Conservation (phyloP, 2,113 vertebrate species). For the Mola mola region DNA sequence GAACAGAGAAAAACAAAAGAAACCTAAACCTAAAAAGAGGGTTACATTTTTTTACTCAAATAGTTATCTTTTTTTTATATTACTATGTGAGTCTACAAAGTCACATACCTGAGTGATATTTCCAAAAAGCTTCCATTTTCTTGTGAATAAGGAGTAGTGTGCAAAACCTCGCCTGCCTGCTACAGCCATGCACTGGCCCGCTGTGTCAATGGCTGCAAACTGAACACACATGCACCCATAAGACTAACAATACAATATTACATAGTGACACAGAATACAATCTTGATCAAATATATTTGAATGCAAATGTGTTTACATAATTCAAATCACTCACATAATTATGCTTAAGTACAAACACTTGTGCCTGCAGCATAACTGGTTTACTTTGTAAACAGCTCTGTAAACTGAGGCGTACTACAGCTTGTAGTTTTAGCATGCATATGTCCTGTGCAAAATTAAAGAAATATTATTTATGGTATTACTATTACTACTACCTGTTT, state of each 20-base stretch:
- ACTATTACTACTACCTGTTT: neutral
- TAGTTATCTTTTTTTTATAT: neutral
- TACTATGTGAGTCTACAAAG: neutral
- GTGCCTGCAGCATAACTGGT: neutral
- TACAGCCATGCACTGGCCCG: conserved; percentile 94
- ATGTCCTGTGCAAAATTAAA: no score
- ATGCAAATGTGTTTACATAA: no score
- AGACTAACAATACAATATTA: no score
- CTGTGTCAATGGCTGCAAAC: conserved; percentile 97
- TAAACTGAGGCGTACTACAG: neutral
- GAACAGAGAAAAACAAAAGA: neutral
- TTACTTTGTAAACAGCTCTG: conserved; percentile 14
- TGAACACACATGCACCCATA: conserved; percentile 58
- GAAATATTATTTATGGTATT: no score
- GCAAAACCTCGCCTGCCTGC: conserved; percentile 97
- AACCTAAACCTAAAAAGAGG: no score
- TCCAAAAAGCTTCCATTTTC: conserved; percentile 99
- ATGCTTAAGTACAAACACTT: conserved; percentile 1
- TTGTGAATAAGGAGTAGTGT: conserved; percentile 95
- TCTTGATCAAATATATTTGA: no score
- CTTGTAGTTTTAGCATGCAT: no score
- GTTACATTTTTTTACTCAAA: no score
- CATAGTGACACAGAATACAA: neutral
- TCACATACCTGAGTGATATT: conserved; percentile 94
- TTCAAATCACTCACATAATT: no score